phyloP scores from a whole-genome alignment of 2,888 invertebrate genomes.

The Ichneumon xanthorius region DNA sequence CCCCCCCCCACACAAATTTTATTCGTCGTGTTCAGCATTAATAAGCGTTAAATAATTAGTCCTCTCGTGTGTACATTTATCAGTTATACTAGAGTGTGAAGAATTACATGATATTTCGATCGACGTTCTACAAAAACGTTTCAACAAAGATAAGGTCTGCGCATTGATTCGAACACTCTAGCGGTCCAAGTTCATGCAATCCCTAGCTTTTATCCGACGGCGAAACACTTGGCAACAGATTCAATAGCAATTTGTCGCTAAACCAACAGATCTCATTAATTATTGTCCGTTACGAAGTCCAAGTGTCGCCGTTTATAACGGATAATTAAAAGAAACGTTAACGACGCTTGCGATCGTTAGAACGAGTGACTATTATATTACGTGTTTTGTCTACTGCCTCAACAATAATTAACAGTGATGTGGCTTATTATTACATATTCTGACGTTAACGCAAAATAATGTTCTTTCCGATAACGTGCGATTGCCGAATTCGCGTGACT shows the following conservation, averaged over 20 bases:
- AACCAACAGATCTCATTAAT: constrained; percentile 57
- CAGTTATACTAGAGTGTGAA: background rate
- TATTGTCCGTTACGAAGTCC: constrained; percentile 72
- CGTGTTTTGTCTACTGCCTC: background rate
- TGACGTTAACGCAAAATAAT: background rate
- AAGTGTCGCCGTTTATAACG: constrained; percentile 37
- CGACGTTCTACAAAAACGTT: constrained; percentile 74
- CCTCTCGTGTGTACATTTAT: background rate
- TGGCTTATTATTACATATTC: background rate
- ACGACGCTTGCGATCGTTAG: background rate
- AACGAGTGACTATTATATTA: background rate
- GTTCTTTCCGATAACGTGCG: background rate
- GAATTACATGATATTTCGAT: constrained; percentile 16
- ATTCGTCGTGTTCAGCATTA: background rate
- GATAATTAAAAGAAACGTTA: background rate
- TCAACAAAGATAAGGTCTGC: background rate
- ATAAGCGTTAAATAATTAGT: background rate
- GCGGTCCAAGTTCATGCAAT: constrained; percentile 70
- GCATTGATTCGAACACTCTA: constrained; percentile 40
- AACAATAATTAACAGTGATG: background rate
- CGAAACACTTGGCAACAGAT: constrained; percentile 11
- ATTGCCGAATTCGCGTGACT: background rate
- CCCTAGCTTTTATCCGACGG: background rate
- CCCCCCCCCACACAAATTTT: background rate
- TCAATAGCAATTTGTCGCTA: constrained; percentile 70